Evolutionary conservation across 2,113 vertebrate species (phyloP), one percentile per base, ranked within the genome.

Genomic region (Budorcas taxicolor): DNA sequence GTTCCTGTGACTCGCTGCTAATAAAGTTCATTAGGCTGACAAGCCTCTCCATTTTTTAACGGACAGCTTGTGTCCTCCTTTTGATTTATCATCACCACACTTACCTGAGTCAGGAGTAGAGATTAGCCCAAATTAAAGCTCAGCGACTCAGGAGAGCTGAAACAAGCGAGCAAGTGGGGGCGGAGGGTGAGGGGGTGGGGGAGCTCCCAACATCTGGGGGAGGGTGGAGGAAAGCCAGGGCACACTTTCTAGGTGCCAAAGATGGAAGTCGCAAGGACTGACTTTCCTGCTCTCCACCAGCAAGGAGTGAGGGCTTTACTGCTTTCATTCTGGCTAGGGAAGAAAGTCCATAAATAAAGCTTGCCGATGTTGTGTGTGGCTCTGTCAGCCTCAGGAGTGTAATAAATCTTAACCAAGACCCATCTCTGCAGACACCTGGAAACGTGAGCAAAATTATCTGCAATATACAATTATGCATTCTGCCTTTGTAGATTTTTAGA

Each of bases 1-100:
- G 92, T 94, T 97, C 78, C 91, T 13, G 12, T 80, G 89, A 90
- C 0, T 23, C 3, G 0, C 21, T 40, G 95, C 98, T 98, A 97
- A 98, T 96, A 96, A 96, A 97, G 93, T 95, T 98, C 98, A 98
- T 98, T 97, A 97, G 97, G 87, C 78, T 91, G 97, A 94, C 94
- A 96, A 78, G 86, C 76, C 84, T 93, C 87, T 95, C 53, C 43
- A 84, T n/a, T 93, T 78, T 55, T 86, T 95, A 89, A 92, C 93
- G 74, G 93, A 93, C 93, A 97, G 95, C 52, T 91, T 84, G 97
- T 94, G 95, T 96, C 95, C 78, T 89, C 76, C n/a, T 95, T 96
- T 97, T 98, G 98, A 98, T 98, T 98, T 97, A 98, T 98, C 96
- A 82, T 40, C 52, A 90, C 92, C 90, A 96, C 43, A 55, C 83